Conservation (phyloP, 2,888 invertebrate genomes). For the Calameuta pallipes region DNA sequence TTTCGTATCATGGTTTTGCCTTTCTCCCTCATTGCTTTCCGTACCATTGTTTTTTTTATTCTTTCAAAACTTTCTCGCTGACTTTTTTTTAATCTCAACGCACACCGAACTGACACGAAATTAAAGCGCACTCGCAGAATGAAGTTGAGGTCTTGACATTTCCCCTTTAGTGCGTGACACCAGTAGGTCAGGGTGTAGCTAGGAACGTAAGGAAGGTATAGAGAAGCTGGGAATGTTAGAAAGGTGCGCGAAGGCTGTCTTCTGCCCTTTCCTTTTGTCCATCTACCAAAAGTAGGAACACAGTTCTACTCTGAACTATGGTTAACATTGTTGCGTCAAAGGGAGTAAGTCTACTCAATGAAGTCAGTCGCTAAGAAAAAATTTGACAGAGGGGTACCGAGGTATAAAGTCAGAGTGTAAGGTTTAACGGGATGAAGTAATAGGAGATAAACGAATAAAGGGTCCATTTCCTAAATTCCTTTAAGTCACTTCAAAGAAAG, state of each 20-base stretch:
- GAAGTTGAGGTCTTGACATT: slow-evolving; percentile 50
- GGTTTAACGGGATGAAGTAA: background rate
- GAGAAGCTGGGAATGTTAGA: slow-evolving; percentile 11
- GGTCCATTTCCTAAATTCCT: slow-evolving; percentile 39
- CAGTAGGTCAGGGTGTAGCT: background rate
- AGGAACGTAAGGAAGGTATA: background rate
- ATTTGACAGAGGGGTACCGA: no score
- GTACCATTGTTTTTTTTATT: background rate
- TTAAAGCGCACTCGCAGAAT: slow-evolving; percentile 48
- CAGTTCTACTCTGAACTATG: slow-evolving; percentile 34
- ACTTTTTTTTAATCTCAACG: slow-evolving; percentile 12
- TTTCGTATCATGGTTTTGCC: slow-evolving; percentile 13
- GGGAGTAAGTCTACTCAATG: background rate
- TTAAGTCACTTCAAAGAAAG: slow-evolving; percentile 36
- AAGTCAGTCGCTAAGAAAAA: no score
- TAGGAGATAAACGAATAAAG: background rate
- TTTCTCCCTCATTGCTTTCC: background rate
- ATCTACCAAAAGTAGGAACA: slow-evolving; percentile 22
- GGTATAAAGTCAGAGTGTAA: no score
- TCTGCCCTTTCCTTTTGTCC: slow-evolving; percentile 19
- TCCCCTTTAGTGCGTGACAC: slow-evolving; percentile 34
- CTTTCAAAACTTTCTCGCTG: slow-evolving; percentile 1
- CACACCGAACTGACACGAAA: slow-evolving; percentile 32
- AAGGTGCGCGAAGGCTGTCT: background rate
- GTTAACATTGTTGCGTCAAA: slow-evolving; percentile 31